Evolutionary conservation across 2,888 invertebrate species (phyloP), one percentile per base, ranked within the genome.

Genomic region (Pachliopta kotzebuea): DNA sequence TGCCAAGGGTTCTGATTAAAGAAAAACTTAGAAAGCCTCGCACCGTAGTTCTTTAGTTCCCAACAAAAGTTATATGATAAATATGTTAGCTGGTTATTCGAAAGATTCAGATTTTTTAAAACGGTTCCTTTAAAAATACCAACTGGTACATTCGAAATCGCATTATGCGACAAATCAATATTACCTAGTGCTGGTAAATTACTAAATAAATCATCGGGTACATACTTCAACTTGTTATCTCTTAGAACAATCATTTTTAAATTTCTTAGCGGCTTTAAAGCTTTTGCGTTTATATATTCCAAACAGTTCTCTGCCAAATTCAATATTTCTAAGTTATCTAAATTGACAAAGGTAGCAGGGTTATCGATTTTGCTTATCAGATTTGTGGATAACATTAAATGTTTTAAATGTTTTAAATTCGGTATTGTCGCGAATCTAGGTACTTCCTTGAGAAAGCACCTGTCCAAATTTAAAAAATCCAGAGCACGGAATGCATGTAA

Each of bases 1-100:
- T 89, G 88, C 87, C 88, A 90, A 2, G 88, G 89, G 64, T 90
- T 90, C n/a, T 84, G 80, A 21, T 86, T 81, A 31, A 90, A 85
- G 63, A 78, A 81, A 62, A 90, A 85, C 66, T 85, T 86, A 2
- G 71, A 76, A 29, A 90, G 67, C 24, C 55, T 74, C 0, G 77
- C 81, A 0, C 88, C 86, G 4, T 81, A 82, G 68, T 86, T 87
- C 56, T 70, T 78, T 1, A 89, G 69, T 52, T 88, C 86, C 29
- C 86, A 73, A 59, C 80, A 83, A 71, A 90, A 90, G 67, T 90
- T 89, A 45, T 83, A 81, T 21, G 75, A 72, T 31, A 90, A 75
- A 74, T 83, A 89, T 0, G 85, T 84, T 26, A 90, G 79, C 67
- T 71, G 82, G 63, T 90, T 90, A 49, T 74, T 74, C 0, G 85